Percentiles rank a stretch among this genome's conserved stretches.
phyloP scores from a whole-genome alignment of 2,113 vertebrate genomes.

The human (Homo sapiens) region DNA sequence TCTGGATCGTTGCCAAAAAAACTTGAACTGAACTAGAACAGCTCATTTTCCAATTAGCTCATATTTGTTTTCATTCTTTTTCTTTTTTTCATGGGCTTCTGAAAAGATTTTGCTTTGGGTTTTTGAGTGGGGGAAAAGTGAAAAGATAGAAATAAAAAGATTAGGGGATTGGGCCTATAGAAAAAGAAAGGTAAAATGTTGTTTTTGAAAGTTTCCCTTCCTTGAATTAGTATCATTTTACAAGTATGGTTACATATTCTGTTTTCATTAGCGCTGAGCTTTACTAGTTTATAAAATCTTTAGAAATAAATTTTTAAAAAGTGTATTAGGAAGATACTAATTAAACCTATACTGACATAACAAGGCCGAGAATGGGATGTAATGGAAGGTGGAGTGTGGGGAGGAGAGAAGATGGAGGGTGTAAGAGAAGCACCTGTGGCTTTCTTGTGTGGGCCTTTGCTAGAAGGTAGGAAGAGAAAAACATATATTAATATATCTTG shows the following conservation, averaged over 20 bases:
- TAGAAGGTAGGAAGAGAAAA: not conserved
- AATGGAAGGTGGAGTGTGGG: not conserved
- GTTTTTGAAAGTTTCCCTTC: not conserved
- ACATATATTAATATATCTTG: not conserved
- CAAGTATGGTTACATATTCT: not conserved
- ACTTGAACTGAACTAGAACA: conserved; percentile 54
- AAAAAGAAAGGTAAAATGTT: not conserved
- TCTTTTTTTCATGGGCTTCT: conserved; percentile 22
- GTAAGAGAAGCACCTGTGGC: not conserved
- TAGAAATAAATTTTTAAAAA: conserved; percentile 16
- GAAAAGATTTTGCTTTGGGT: conserved; percentile 41
- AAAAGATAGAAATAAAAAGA: conserved; percentile 27
- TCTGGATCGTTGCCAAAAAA: conserved; percentile 33
- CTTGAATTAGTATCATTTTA: conserved; percentile 2
- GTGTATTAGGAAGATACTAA: not conserved
- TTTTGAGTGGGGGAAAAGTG: not conserved
- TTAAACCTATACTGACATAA: not conserved
- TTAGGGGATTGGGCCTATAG: not conserved
- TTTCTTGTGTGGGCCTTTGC: conserved; percentile 11
- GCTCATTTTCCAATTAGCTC: conserved; percentile 53
- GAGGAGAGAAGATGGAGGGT: not conserved
- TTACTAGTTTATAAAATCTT: conserved; percentile 6
- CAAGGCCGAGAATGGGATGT: not conserved
- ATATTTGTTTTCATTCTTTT: conserved; percentile 58
- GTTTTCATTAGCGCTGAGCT: not conserved